Evolutionary conservation across 2,888 invertebrate genomes (phyloP), one percentile per base, ranked within the genome.

Genomic region (Drosophila nigritarsus): DNA sequence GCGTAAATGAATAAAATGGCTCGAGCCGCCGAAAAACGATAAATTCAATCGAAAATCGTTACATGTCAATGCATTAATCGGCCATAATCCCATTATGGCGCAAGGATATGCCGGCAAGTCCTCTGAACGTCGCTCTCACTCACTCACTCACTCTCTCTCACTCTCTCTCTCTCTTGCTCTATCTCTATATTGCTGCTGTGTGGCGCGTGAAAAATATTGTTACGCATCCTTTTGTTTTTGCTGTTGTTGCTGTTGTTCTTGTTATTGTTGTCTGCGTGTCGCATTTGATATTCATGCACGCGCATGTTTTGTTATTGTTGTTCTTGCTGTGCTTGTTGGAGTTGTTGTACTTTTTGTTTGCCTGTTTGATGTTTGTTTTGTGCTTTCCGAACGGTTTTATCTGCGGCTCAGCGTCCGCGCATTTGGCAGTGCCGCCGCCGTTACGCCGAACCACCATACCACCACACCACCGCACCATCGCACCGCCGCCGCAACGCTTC

Each of bases 61-160:
- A 92, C 93, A 93, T 93, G 93, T 93, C 93, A 93, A 92, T 93
- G 93, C 93, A 92, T 93, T 93, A 93, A 93, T 93, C 93, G 92
- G 88, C 90, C 92, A 92, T 93, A 93, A 93, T 93, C 93, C 93
- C 92, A 93, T 93, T 92, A 92, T 84, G 91, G 87, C 84, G 82
- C 90, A 90, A 89, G 92, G 91, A 91, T 92, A 91, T 90, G 85
- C 83, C 77, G 63, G 66, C 65, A 69, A 72, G 73, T 74, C 60
- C 79, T 69, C 75, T 53, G 24, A 36, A 55, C 32, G 6, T 55
- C 40, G 13, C 61, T 42, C 72, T 15, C 61, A 2, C 68, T 40
- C 56, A 36, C 50, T 2, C 65, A 24, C 36, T 9, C 62, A 30
- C 50, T 59, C 50, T 42, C 48, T n/a, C 45, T 11, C 20, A 18